phyloP scores from a whole-genome alignment of 2,797 vertebrate species.

The Xyrichtys novacula region DNA sequence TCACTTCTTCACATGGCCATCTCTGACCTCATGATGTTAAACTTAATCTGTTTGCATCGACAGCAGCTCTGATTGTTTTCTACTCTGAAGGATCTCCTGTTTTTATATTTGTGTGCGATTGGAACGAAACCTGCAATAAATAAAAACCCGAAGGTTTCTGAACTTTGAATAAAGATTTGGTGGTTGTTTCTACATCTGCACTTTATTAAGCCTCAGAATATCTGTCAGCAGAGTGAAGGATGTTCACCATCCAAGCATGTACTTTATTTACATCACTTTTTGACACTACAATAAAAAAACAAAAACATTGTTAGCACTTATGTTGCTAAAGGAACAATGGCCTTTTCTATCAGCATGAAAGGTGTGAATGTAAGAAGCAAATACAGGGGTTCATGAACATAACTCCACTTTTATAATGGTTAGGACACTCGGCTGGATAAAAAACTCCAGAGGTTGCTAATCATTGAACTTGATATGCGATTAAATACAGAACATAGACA shows the following conservation, averaged over 20 bases:
- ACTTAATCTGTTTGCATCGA: constrained; percentile 7
- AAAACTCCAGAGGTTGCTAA: too few species aligned
- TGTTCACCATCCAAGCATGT: neutral
- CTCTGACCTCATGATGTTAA: constrained; percentile 2
- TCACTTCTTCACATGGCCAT: neutral
- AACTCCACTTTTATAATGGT: too few species aligned
- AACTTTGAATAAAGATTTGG: neutral
- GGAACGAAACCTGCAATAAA: constrained; percentile 4
- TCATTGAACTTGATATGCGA: too few species aligned
- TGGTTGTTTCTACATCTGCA: neutral
- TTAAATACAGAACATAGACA: too few species aligned
- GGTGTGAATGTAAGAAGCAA: too few species aligned
- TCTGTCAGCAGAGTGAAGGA: neutral
- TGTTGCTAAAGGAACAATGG: too few species aligned
- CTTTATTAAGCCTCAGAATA: neutral
- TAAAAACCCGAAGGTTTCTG: constrained; percentile 8
- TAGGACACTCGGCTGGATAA: too few species aligned
- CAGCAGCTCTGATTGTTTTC: constrained; percentile 39
- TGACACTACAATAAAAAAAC: too few species aligned
- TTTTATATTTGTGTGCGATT: neutral
- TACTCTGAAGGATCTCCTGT: constrained; percentile 6
- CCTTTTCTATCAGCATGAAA: too few species aligned
- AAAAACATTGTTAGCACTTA: too few species aligned
- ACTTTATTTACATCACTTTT: too few species aligned
- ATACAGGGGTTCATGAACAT: too few species aligned